A percentile compares a stretch with the other conserved stretches of the same genome.
phyloP scores from a whole-genome alignment of 2,888 invertebrate species.

The Hofmannophila pseudospretella region DNA sequence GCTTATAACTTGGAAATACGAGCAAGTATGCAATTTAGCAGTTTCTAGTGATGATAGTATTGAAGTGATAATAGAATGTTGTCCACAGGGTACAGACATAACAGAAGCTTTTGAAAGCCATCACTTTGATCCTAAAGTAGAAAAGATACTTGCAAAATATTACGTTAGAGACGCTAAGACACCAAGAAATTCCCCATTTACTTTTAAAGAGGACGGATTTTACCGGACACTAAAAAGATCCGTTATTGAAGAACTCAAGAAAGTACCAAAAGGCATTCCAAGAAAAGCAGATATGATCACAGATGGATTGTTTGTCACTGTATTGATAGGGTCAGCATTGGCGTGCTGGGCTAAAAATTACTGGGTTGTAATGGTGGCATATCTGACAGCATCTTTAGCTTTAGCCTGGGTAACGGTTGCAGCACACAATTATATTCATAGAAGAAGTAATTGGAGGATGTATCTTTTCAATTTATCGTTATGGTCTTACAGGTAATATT shows the following conservation, averaged over 20 bases:
- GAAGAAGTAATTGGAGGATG: constrained; percentile 87
- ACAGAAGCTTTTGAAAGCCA: constrained; percentile 80
- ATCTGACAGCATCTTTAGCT: constrained; percentile 55
- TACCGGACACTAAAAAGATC: constrained; percentile 82
- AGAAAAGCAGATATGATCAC: constrained; percentile 41
- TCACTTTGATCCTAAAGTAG: constrained; percentile 74
- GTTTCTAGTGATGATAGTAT: too few relatives aligned
- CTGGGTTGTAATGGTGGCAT: constrained; percentile 36
- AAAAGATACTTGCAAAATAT: constrained; percentile 80
- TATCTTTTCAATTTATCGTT: constrained; percentile 84
- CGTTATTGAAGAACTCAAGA: constrained; percentile 73
- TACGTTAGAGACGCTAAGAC: constrained; percentile 80
- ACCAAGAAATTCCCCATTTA: constrained; percentile 84
- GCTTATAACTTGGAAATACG: too few relatives aligned
- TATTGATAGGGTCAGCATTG: constrained; percentile 45
- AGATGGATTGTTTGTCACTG: constrained; percentile 50
- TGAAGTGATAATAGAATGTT: too few relatives aligned
- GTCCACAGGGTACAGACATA: constrained; percentile 78
- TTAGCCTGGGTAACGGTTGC: constrained; percentile 79
- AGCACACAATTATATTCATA: constrained; percentile 89
- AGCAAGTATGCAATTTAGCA: too few relatives aligned
- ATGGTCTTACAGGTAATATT: constrained; percentile 79
- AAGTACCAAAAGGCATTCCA: constrained; percentile 48
- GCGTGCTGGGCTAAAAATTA: constrained; percentile 41
- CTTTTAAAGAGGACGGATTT: constrained; percentile 86